Base-by-base conservation (phyloP, 2,888 invertebrate genomes). In the Catotricha subobsoleta region DNA sequence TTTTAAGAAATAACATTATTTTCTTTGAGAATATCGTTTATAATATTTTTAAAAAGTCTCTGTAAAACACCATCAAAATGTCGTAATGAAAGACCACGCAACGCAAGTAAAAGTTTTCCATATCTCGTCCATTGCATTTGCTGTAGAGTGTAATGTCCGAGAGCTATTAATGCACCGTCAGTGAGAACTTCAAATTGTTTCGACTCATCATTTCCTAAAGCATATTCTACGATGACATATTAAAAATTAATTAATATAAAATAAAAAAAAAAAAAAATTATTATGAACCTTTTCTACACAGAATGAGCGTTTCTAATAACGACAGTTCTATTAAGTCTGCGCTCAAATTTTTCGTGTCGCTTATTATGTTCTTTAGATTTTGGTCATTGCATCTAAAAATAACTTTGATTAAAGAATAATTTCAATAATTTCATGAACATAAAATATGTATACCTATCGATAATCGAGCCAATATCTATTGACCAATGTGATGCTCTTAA, bases 401-500 rank as follows among this genome's bases (percentile, higher is more conserved):
- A 19, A 19, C 18, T 19, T 5, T 5, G 20, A 19, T 8, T 16
- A 34, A 34, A 16, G 7, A 31, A 31, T 9, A 29, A n/a, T n/a
- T 16, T 15, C 15, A 16, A 31, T 16, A 8, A 3, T 31, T 19
- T 33, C 6, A 16, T 13, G 20, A 39, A 23, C 15, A 47, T 48
- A 29, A 15, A 40, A 40, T 28, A 45, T 39, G 29, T 35, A 30
- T 34, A 44, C 28, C 50, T 51, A 3, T 51, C 61, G 50, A 52
- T 64, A 51, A 52, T 57, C 16, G 53, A 51, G 23, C 59, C 56
- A 2, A 67, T 57, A 33, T 68, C 65, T 19, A 66, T 49, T 1
- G 72, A 67, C 71, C 72, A 74, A 47, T 67, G 65, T 1, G 71
- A 66, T 1, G 71, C 68, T 31, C 66, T 64, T 20, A 76, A 53